phyloP scores from a whole-genome alignment of 2,113 vertebrate species.

The Phocoena sinus region DNA sequence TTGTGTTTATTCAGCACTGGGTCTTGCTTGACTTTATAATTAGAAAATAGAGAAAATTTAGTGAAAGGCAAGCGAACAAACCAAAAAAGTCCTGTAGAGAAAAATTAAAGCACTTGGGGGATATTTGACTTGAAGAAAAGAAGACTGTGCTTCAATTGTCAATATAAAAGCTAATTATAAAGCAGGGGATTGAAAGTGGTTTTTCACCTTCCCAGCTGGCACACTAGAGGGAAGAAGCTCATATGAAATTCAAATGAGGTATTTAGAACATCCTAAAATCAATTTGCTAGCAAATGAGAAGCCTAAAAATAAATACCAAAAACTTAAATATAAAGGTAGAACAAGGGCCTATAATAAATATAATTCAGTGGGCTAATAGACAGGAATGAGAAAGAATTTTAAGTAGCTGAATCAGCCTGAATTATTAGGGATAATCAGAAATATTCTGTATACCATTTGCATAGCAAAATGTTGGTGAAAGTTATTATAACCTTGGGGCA shows the following conservation, averaged over 20 bases:
- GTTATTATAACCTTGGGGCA: neutral
- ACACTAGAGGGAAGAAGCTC: neutral
- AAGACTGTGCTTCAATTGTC: neutral
- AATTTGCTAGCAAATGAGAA: conserved; percentile 42
- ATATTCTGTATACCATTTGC: neutral
- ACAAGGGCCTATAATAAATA: conserved; percentile 9
- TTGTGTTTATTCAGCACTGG: neutral
- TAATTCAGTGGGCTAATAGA: neutral
- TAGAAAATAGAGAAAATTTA: conserved; percentile 27
- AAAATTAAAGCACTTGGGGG: neutral
- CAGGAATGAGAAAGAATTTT: neutral
- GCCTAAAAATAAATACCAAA: conserved; percentile 52
- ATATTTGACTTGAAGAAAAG: neutral
- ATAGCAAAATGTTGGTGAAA: neutral
- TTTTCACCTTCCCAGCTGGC: conserved; percentile 28
- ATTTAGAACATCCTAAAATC: conserved; percentile 64
- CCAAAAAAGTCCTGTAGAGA: neutral
- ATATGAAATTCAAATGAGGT: conserved; percentile 66
- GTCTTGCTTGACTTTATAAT: neutral
- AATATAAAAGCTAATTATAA: conserved; percentile 39
- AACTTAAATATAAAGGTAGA: neutral
- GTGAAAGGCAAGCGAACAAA: conserved; percentile 11
- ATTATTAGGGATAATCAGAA: neutral
- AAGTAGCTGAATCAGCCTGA: neutral
- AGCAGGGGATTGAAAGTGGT: neutral